Evolutionary conservation across 2,888 invertebrate genomes (phyloP).

Genomic region (Ornithoptera priamus): DNA sequence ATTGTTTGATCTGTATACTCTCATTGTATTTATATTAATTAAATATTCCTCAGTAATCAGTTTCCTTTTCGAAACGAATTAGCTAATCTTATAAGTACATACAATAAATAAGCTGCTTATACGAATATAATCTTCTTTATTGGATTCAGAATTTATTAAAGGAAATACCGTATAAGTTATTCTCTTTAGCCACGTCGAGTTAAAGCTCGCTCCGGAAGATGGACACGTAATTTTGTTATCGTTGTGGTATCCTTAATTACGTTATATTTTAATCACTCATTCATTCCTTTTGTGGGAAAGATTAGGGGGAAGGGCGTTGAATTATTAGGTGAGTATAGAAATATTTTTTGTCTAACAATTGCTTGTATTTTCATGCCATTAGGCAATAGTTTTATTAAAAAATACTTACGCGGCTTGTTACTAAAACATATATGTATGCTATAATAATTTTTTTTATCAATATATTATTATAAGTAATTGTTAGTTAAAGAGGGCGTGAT

Average conservation of each 20-base stretch:
- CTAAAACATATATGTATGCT: too few relatives aligned
- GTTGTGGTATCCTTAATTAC: constrained; percentile 31
- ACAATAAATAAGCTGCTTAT: constrained; percentile 25
- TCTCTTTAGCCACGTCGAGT: constrained; percentile 29
- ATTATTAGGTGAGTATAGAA: constrained; percentile 23
- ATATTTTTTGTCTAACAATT: constrained; percentile 10
- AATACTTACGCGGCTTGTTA: too few relatives aligned
- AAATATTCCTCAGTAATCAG: constrained; percentile 8
- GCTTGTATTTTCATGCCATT: too few relatives aligned
- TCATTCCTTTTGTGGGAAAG: constrained; percentile 28
- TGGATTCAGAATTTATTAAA: constrained; percentile 30
- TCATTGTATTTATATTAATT: background rate
- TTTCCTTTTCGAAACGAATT: constrained; percentile 17
- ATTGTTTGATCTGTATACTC: background rate
- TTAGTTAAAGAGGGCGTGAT: too few relatives aligned
- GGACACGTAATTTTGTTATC: constrained; percentile 31
- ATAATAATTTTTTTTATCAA: too few relatives aligned
- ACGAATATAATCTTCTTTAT: constrained; percentile 29
- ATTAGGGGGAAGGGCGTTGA: constrained; percentile 24
- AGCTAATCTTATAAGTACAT: constrained; percentile 21
- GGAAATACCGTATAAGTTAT: constrained; percentile 30
- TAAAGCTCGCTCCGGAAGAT: constrained; percentile 26
- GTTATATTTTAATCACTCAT: constrained; percentile 30
- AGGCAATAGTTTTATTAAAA: too few relatives aligned
- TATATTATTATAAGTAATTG: too few relatives aligned